Evolutionary conservation across 2,888 invertebrate species (phyloP), one percentile per base, ranked within the genome.

Genomic region (Lepas anatifera): DNA sequence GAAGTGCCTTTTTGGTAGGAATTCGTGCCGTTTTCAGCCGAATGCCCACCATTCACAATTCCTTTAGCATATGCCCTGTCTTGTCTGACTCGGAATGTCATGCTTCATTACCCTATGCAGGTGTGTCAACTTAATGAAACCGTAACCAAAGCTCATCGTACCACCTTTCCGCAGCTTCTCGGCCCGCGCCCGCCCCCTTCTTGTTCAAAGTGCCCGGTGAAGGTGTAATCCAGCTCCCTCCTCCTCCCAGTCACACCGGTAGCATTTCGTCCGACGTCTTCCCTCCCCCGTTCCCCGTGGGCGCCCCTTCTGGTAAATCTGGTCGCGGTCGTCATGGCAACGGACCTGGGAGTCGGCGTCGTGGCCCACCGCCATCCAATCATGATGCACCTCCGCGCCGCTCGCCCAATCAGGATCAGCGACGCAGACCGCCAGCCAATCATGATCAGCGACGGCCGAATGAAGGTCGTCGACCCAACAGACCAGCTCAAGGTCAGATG

Each of bases 261-360:
- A 16, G 39, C 35, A 29, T 67, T 43, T 4, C 32, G 52, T 50
- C 68, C 58, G 18, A 68, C 68, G 16, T 50, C 68, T 48, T 67
- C 68, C 25, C 71, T 25, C 52, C 70, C 43, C n/a, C 68, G 27
- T 22, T 35, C 69, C 35, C 69, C 18, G 43, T 39, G 41, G n/a
- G 58, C 1, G 13, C 52, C 16, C 52, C 58, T 18, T 16, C 50
- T 29, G 11, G n/a, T 18, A 10, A 50, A 52, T 11, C 27, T 27
- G 6, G n/a, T n/a, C 32, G 3, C 22, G 58, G 58, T 58, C 58
- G 32, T 35, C 58, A 58, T 35, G 58, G 58, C 58, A 35, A n/a
- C n/a, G n/a, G n/a, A n/a, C n/a, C n/a, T n/a, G n/a, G n/a, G n/a
- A n/a, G 18, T 35, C 32, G 58, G 6, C 58, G 58, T 22, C 58